phyloP scores from a whole-genome alignment of 2,113 vertebrate species.

The Peromyscus californicus region DNA sequence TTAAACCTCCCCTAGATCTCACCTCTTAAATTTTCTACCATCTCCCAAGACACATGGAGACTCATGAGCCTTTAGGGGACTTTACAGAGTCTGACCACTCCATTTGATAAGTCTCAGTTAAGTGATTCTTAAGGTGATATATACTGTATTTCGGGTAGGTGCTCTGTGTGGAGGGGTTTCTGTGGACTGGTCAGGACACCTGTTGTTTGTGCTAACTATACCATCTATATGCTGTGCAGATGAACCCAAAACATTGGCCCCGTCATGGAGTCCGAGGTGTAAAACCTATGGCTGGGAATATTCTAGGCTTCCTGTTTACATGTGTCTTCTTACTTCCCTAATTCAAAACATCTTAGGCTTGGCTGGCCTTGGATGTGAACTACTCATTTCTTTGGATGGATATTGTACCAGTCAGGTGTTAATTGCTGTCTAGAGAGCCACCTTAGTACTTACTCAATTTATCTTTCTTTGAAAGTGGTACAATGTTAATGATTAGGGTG shows the following conservation, averaged over 20 bases:
- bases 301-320: not conserved
- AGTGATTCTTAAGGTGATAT: not conserved
- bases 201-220: not conserved
- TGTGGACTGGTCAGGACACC: not conserved
- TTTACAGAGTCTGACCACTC: not conserved
- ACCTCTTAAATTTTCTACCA: not conserved
- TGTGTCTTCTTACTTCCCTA: not conserved
- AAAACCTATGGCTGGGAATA: not conserved
- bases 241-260: not conserved
- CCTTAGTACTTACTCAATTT: constrained; percentile 61
- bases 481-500: constrained; percentile 72
- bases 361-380: not conserved
- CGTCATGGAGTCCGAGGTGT: not conserved
- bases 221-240: not conserved
- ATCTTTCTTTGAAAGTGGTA: constrained; percentile 22
- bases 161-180: not conserved
- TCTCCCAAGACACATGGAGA: not conserved
- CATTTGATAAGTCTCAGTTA: not conserved
- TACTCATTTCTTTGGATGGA: not conserved
- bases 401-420: not conserved
- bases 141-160: not conserved
- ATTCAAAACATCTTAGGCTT: not conserved
- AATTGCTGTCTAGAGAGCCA: constrained; percentile 33
- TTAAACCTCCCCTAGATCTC: not conserved
- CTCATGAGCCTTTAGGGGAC: not conserved